Percentiles rank a stretch among this genome's conserved stretches.
phyloP scores from a whole-genome alignment of 2,797 vertebrate species.

The Hippopotamyrus pictus region DNA sequence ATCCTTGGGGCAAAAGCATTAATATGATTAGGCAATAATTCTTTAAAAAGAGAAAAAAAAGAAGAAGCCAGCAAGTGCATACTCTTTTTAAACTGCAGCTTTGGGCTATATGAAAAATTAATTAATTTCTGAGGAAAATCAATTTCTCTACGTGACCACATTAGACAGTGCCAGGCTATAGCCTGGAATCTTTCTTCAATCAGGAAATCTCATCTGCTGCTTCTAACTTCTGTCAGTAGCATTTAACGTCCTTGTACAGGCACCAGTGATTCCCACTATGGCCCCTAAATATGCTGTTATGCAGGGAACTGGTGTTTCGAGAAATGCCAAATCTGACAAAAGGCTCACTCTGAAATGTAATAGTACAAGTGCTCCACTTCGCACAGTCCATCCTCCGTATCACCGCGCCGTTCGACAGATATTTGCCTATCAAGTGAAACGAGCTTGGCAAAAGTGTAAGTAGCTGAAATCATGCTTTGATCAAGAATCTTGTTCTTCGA shows the following conservation, averaged over 20 bases:
- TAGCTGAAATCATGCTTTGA: background rate
- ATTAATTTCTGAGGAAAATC: constrained; percentile 99
- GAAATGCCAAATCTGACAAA: constrained; percentile 41
- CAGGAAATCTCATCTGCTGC: constrained; percentile 88
- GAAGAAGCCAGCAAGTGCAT: constrained; percentile 94
- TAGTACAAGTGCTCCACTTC: constrained; percentile 43
- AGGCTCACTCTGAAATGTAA: constrained; percentile 26
- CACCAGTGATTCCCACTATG: constrained; percentile 55
- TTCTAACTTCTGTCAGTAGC: constrained; percentile 87
- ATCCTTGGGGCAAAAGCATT: constrained; percentile 99
- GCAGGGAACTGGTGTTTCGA: constrained; percentile 45
- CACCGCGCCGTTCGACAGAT: constrained; percentile 40
- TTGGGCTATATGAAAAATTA: constrained; percentile 99
- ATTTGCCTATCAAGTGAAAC: constrained; percentile 41
- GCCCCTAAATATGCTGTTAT: constrained; percentile 64
- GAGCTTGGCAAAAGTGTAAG: constrained; percentile 11
- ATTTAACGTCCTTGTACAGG: constrained; percentile 65
- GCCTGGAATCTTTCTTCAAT: constrained; percentile 87
- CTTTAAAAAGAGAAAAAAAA: constrained; percentile 74
- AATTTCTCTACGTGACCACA: constrained; percentile 99
- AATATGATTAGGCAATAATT: constrained; percentile 99
- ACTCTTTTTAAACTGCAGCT: constrained; percentile 99
- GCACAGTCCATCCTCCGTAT: constrained; percentile 48
- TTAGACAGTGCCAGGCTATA: constrained; percentile 91
- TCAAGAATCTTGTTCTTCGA: background rate